phyloP scores from a whole-genome alignment of 2,888 invertebrate genomes.

The Drosophila nr. perissopoda region DNA sequence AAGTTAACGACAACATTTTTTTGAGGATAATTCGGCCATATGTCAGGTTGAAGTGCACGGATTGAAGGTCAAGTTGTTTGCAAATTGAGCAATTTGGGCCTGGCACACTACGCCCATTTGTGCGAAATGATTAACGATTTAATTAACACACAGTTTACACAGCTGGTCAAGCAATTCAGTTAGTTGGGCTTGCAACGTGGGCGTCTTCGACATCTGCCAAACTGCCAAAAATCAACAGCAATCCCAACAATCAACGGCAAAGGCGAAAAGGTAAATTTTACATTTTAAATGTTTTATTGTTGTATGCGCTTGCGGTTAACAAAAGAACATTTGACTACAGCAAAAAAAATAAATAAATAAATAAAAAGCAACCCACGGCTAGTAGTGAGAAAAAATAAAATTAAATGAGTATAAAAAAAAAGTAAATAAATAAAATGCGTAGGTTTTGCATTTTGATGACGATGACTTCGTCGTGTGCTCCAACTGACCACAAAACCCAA shows the following conservation, averaged over 20 bases:
- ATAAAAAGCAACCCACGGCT: constrained; percentile 66
- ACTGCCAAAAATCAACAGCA: constrained; percentile 31
- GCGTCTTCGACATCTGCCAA: constrained; percentile 44
- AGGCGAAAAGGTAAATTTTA: constrained; percentile 47
- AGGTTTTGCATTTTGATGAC: constrained; percentile 71
- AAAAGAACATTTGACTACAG: constrained; percentile 73
- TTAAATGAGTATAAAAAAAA: constrained; percentile 32
- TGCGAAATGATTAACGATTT: constrained; percentile 59
- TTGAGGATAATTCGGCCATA: constrained; percentile 58
- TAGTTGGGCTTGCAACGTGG: constrained; percentile 27
- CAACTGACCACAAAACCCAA: constrained; percentile 46
- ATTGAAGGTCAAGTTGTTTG: constrained; percentile 51
- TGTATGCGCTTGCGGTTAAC: constrained; percentile 40
- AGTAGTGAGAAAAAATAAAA: constrained; percentile 38
- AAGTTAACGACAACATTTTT: constrained; percentile 34
- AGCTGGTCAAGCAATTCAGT: constrained; percentile 30
- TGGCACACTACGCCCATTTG: constrained; percentile 52
- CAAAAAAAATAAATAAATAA: constrained; percentile 29
- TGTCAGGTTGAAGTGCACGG: constrained; percentile 61
- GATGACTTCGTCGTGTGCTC: constrained; percentile 39
- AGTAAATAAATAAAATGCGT: constrained; percentile 54
- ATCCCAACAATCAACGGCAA: constrained; percentile 42
- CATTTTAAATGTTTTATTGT: constrained; percentile 52
- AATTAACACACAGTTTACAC: constrained; percentile 54
- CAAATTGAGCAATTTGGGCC: constrained; percentile 72